A percentile compares a stretch with the other conserved stretches of the same genome.
phyloP scores from a whole-genome alignment of 2,113 vertebrate genomes.

The Ictidomys tridecemlineatus region DNA sequence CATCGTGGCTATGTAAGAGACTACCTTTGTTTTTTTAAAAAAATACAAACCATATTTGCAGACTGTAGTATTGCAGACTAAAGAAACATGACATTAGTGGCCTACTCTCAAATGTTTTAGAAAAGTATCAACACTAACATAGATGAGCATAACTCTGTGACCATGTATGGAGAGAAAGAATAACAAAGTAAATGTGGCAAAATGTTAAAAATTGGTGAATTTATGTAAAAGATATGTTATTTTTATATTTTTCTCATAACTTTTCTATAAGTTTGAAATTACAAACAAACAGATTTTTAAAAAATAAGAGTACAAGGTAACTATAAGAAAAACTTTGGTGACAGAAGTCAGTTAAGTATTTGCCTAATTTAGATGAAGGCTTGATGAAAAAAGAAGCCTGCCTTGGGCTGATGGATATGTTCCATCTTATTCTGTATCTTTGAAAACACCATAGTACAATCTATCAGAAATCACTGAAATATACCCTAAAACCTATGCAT shows the following conservation, averaged over 20 bases:
- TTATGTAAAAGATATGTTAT: not conserved
- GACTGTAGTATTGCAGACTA: not conserved
- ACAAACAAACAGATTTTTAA: not conserved
- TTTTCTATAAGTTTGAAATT: conserved; percentile 36
- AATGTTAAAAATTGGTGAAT: conserved; percentile 18
- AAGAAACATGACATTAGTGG: not conserved
- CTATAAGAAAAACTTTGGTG: not conserved
- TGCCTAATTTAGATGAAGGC: not conserved
- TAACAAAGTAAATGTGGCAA: not conserved
- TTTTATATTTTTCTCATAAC: not conserved
- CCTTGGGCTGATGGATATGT: not conserved
- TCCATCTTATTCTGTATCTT: not conserved
- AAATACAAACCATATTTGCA: not conserved
- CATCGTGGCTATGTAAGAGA: not conserved
- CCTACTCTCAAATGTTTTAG: not conserved
- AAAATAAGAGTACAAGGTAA: not conserved
- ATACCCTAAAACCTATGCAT: not conserved
- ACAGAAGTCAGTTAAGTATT: not conserved
- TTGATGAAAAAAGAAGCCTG: not conserved
- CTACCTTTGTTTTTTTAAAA: not conserved
- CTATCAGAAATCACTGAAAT: not conserved
- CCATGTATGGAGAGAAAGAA: not conserved
- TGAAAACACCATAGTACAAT: not conserved
- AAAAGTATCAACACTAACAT: not conserved
- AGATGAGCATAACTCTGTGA: not conserved